A percentile compares a stretch with the other conserved stretches of the same genome.
Evolutionary conservation across 1,140 invertebrate genomes (phyloP).

Genomic region (Drosophila grimshawi): DNA sequence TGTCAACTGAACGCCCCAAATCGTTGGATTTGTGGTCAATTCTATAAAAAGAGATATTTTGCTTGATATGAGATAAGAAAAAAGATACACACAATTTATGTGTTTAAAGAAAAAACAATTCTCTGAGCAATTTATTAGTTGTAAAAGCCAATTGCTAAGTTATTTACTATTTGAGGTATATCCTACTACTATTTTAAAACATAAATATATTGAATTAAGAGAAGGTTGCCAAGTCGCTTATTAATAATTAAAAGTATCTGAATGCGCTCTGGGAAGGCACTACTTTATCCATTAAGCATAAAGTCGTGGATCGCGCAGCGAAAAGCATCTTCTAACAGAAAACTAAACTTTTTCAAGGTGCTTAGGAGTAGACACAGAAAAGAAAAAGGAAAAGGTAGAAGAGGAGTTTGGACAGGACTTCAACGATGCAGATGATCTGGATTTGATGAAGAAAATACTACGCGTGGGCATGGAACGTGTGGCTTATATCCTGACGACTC

Average conservation of each 20-base stretch:
- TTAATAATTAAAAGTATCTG: conserved; percentile 44
- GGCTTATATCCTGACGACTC: conserved; percentile 57
- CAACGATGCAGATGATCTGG: conserved; percentile 49
- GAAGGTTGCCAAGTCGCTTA: background rate
- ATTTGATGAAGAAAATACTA: conserved; percentile 55
- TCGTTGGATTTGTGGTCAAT: conserved; percentile 39
- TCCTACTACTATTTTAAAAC: too few species aligned
- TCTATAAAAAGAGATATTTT: background rate
- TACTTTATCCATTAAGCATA: background rate
- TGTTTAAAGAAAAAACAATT: background rate
- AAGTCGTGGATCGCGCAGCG: conserved; percentile 33
- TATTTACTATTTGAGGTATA: background rate
- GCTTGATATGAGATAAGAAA: background rate
- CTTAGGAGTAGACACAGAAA: conserved; percentile 15
- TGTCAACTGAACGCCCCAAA: conserved; percentile 25
- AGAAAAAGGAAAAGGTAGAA: background rate
- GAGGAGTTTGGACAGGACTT: conserved; percentile 32
- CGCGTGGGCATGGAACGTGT: conserved; percentile 42
- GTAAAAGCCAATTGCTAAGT: background rate
- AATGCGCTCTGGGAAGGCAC: conserved; percentile 18
- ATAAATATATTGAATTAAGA: background rate
- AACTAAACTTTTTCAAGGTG: conserved; percentile 26
- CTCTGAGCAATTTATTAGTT: background rate
- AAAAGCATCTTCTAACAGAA: conserved; percentile 31
- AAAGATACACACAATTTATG: background rate